Evolutionary conservation across 2,113 vertebrate genomes (phyloP).

Genomic region (Okapia johnstoni): DNA sequence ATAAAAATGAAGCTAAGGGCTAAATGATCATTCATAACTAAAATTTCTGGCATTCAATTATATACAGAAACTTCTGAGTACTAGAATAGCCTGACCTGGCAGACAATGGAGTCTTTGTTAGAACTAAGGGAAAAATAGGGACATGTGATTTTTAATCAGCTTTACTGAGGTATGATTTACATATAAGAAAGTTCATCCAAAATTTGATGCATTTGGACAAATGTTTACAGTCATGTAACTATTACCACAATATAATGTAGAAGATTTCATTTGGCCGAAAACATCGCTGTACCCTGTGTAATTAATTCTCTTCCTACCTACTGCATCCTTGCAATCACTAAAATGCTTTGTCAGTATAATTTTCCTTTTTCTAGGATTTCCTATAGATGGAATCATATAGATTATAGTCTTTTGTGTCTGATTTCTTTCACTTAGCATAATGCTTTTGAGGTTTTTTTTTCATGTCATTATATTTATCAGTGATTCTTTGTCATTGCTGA

Average conservation of each 20-base stretch:
- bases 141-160: background rate
- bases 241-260: background rate
- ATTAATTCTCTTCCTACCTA: background rate
- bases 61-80: background rate
- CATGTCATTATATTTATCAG: background rate
- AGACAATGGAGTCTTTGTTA: background rate
- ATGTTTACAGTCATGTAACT: background rate
- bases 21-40: slow-evolving; percentile 19
- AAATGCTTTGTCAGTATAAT: background rate
- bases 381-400: background rate
- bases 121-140: background rate
- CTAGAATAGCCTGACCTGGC: background rate
- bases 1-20: slow-evolving; percentile 28
- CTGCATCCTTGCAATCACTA: background rate
- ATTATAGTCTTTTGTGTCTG: background rate
- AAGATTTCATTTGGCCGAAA: background rate
- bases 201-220: background rate
- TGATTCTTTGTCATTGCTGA: background rate
- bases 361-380: background rate
- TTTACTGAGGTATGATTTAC: background rate
- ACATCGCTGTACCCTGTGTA: background rate
- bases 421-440: background rate
- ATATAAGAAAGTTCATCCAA: background rate
- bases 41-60: background rate
- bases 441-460: background rate